A percentile compares a stretch with the other conserved stretches of the same genome.
These are phyloP conservation scores for Eupithecia insigniata DNA, from an alignment of 2,888 invertebrate species.

Conservation along the genomic window DNA sequence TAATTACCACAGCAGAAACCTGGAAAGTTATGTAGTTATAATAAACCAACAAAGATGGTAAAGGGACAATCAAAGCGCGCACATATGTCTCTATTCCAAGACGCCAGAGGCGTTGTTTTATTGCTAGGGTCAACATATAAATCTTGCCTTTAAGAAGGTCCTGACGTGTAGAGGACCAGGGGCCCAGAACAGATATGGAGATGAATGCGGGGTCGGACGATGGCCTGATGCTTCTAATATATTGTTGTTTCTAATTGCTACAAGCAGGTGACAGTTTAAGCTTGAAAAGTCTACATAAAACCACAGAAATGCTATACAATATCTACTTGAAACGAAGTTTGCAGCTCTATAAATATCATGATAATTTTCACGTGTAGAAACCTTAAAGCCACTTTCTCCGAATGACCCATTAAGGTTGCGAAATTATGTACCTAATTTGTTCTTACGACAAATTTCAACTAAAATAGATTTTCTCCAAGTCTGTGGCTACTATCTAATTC, in stretches of 20 bases:
- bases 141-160: conserved; percentile 66
- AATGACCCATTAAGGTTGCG: neutral
- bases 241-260: neutral
- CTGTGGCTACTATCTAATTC: conserved; percentile 11
- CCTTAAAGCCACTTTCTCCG: neutral
- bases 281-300: too few species aligned
- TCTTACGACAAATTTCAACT: conserved; percentile 1
- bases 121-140: conserved; percentile 70
- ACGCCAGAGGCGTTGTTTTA: conserved; percentile 70
- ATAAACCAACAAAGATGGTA: conserved; percentile 30
- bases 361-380: neutral
- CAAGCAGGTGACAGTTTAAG: neutral
- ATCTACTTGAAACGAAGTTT: neutral
- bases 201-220: conserved; percentile 59
- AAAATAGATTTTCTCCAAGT: conserved; percentile 13
- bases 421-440: conserved; percentile 6
- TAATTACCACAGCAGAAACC: neutral
- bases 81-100: conserved; percentile 46
- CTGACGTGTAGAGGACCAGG: conserved; percentile 61
- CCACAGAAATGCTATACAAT: too few species aligned
- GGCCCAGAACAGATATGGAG: conserved; percentile 66
- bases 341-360: neutral
- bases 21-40: conserved; percentile 5
- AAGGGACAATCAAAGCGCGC: conserved; percentile 43
- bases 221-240: conserved; percentile 43